These are phyloP conservation scores for Zaprionus capensis DNA, from an alignment of 1,140 invertebrate species.

Conservation along the genomic window DNA sequence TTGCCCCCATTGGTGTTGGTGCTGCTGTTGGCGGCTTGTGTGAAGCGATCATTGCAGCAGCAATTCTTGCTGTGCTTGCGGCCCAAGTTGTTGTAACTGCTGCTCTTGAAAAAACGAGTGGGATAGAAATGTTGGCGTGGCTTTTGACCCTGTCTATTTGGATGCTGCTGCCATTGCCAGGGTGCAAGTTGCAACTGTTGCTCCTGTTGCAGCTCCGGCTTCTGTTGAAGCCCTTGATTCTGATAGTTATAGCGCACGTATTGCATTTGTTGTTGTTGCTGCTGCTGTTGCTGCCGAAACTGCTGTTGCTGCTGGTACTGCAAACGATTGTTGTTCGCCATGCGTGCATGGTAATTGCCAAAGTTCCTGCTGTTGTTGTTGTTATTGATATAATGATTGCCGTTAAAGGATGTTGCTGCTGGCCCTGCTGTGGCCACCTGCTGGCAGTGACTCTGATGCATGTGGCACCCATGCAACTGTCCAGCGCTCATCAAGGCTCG, in stretches of 20 bases:
- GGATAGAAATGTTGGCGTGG: slow-evolving; percentile 13
- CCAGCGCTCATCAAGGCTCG: slow-evolving; percentile 1
- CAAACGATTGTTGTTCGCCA: slow-evolving; percentile 1
- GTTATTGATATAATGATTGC: neutral
- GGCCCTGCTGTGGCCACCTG: neutral
- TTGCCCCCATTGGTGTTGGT: neutral
- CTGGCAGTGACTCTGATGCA: neutral
- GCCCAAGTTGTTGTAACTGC: neutral
- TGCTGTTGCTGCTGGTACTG: slow-evolving; percentile 21
- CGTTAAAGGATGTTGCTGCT: neutral
- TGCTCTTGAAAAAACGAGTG: slow-evolving; percentile 15
- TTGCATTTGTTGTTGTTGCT: slow-evolving; percentile 10
- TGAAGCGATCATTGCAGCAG: slow-evolving; percentile 2
- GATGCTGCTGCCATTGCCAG: slow-evolving; percentile 19
- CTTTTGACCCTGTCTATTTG: neutral
- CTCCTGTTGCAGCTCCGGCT: slow-evolving; percentile 1
- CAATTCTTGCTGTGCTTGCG: slow-evolving; percentile 28
- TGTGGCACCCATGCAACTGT: slow-evolving; percentile 7
- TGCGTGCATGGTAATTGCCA: slow-evolving; percentile 16
- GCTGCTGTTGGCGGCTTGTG: neutral
- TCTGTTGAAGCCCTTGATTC: neutral
- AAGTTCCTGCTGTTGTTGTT: slow-evolving; percentile 9
- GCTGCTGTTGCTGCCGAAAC: neutral
- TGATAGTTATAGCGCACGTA: slow-evolving; percentile 14
- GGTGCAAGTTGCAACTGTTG: slow-evolving; percentile 2